These are phyloP conservation scores for Caranx melampygus DNA, from an alignment of 2,113 vertebrate species.

Conservation along the genomic window DNA sequence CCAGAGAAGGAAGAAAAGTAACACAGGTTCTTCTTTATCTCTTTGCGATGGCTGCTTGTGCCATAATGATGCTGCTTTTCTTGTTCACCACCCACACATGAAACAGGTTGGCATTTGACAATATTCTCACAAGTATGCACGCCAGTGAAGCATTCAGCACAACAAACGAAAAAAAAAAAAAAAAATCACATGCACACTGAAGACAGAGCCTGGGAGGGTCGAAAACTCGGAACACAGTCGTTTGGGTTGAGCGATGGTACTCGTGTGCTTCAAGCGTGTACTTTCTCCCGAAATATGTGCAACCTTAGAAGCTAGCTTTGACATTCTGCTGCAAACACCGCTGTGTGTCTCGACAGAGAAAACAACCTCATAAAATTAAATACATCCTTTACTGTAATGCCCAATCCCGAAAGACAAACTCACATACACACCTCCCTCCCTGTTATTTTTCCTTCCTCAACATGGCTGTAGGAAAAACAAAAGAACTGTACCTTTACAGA, in stretches of 20 bases:
- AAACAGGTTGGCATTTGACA: slow-evolving; percentile 40
- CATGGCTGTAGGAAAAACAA: slow-evolving; percentile 24
- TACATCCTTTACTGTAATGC: slow-evolving; percentile 45
- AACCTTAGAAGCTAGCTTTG: slow-evolving; percentile 40
- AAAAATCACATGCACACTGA: slow-evolving; percentile 63
- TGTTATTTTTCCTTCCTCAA: slow-evolving; percentile 35
- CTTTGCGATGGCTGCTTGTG: slow-evolving; percentile 53
- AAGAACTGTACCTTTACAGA: slow-evolving; percentile 43
- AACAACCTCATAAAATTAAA: slow-evolving; percentile 31
- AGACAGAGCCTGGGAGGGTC: slow-evolving; percentile 49
- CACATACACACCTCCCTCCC: slow-evolving; percentile 7
- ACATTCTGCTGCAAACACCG: slow-evolving; percentile 50
- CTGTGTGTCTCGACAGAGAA: slow-evolving; percentile 38
- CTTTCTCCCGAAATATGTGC: slow-evolving; percentile 33
- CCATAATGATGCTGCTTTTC: slow-evolving; percentile 50
- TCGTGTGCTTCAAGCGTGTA: slow-evolving; percentile 57
- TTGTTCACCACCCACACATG: slow-evolving; percentile 39
- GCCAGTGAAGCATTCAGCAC: slow-evolving; percentile 66
- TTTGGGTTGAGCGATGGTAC: slow-evolving; percentile 45
- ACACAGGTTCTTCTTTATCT: slow-evolving; percentile 59
- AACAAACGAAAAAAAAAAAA: slow-evolving; percentile 27
- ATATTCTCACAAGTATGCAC: slow-evolving; percentile 65
- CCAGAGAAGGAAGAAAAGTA: slow-evolving; percentile 51
- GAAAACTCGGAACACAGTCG: slow-evolving; percentile 36
- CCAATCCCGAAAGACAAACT: slow-evolving; percentile 37